phyloP scores from a whole-genome alignment of 2,113 vertebrate species.

The Seriola aureovittata region DNA sequence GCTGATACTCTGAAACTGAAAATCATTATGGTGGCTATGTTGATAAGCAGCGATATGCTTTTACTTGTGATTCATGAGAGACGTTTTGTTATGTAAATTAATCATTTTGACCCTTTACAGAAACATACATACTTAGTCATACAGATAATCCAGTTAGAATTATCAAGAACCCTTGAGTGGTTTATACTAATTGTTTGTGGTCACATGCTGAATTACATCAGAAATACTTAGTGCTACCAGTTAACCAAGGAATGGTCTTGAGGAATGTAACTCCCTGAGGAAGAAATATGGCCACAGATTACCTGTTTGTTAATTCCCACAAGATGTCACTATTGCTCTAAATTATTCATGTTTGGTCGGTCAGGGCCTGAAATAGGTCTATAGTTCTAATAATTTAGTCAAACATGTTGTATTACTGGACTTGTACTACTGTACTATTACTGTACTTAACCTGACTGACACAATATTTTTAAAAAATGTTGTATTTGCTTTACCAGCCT shows the following conservation, averaged over 20 bases:
- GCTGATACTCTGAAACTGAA: not conserved
- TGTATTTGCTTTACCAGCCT: not conserved
- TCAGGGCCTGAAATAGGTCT: not conserved
- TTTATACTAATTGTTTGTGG: not conserved
- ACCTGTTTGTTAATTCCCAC: constrained; percentile 60
- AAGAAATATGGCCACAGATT: not conserved
- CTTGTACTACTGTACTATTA: not conserved
- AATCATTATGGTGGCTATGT: not conserved
- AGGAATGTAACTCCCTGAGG: not conserved
- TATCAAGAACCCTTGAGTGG: not conserved
- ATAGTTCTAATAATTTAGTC: not conserved
- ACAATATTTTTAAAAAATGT: not conserved
- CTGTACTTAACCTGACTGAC: too few relatives aligned
- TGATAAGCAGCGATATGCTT: not conserved
- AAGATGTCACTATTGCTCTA: constrained; percentile 80
- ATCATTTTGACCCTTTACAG: not conserved
- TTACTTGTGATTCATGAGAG: constrained; percentile 12
- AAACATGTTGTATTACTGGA: not conserved
- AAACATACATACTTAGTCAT: not conserved
- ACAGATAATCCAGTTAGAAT: not conserved
- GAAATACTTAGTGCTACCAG: constrained; percentile 1
- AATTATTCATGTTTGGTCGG: constrained; percentile 17
- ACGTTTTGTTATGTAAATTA: not conserved
- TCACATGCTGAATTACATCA: constrained; percentile 3
- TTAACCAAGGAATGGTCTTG: not conserved